Conservation (phyloP, 2,888 invertebrate genomes). For the Polymixis lichenea region DNA sequence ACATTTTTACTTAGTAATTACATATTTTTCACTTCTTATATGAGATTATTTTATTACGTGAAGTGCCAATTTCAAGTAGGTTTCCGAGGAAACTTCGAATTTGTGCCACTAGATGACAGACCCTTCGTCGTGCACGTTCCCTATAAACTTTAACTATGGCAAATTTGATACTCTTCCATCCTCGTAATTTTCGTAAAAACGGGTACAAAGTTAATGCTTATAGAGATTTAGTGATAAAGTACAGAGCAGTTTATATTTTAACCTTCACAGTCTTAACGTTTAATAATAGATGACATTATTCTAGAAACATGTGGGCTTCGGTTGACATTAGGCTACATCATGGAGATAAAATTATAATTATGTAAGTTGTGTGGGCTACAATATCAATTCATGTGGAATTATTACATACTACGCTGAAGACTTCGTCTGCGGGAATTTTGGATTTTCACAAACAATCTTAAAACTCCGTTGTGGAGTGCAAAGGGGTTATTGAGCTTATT, state of each 20-base stretch:
- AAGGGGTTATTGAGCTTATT: neutral
- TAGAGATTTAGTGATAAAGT: neutral
- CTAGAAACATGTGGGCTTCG: constrained; percentile 22
- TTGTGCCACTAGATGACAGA: no score
- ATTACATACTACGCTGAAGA: neutral
- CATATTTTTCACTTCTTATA: no score
- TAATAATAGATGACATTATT: constrained; percentile 51
- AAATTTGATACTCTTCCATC: no score
- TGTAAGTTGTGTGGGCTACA: constrained; percentile 34
- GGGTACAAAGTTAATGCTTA: no score
- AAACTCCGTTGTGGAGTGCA: neutral
- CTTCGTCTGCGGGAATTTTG: neutral
- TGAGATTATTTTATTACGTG: no score
- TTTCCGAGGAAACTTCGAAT: no score
- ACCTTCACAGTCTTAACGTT: constrained; percentile 12
- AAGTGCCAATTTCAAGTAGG: no score
- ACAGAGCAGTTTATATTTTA: neutral
- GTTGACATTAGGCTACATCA: constrained; percentile 38
- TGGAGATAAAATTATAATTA: constrained; percentile 20
- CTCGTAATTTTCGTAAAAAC: no score
- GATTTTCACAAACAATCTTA: neutral
- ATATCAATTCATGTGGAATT: constrained; percentile 34
- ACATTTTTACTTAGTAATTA: no score
- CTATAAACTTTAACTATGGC: no score
- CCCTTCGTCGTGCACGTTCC: no score